phyloP scores from a whole-genome alignment of 2,113 vertebrate genomes.

The Potamarius usumacintae region DNA sequence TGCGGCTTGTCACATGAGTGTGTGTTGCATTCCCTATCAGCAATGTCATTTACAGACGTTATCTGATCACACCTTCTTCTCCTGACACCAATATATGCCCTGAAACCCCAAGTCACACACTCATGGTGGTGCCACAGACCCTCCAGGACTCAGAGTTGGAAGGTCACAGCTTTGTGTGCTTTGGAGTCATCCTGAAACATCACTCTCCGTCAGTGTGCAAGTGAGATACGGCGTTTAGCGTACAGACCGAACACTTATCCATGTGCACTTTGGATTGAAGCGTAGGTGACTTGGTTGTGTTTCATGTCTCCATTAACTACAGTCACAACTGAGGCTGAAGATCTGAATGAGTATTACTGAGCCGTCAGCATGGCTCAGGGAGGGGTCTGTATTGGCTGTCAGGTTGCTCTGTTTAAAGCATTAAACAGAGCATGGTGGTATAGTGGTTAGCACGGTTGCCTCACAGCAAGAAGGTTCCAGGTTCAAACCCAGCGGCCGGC shows the following conservation, averaged over 20 bases:
- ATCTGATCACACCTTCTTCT: not conserved
- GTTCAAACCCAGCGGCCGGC: no score
- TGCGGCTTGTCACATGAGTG: not conserved
- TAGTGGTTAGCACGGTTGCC: no score
- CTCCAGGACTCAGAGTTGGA: not conserved
- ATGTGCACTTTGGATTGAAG: not conserved
- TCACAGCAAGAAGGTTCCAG: no score
- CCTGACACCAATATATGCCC: not conserved
- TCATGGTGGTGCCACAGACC: not conserved
- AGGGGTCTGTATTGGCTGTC: not conserved
- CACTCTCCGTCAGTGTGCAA: not conserved
- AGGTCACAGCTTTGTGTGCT: not conserved
- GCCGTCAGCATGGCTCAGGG: not conserved
- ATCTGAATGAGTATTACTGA: not conserved
- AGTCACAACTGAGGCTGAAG: not conserved
- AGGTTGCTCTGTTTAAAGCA: constrained; percentile 3
- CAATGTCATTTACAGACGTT: not conserved
- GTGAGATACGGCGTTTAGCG: not conserved
- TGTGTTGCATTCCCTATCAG: not conserved
- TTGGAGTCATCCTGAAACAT: not conserved
- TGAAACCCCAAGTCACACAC: not conserved
- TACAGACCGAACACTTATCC: not conserved
- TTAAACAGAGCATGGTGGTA: not conserved
- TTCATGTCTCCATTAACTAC: not conserved
- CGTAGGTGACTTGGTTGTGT: not conserved